Percentiles rank a stretch among this genome's conserved stretches.
Conservation (phyloP, 2,113 vertebrate species). For the Willisornis vidua region DNA sequence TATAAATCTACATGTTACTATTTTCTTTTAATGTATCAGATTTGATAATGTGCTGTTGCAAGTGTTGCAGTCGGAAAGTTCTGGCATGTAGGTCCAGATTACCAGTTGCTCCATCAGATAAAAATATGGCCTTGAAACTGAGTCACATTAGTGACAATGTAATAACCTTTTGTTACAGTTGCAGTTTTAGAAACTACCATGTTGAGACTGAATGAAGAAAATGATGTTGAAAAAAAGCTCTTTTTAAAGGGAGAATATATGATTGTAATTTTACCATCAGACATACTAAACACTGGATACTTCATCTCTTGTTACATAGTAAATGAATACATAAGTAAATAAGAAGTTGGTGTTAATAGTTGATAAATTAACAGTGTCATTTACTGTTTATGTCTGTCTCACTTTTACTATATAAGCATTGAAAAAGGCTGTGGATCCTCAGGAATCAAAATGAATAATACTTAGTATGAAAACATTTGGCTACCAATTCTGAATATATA, state of each 20-base stretch:
- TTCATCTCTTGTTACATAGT: not conserved
- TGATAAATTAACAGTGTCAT: not conserved
- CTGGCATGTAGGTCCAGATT: not conserved
- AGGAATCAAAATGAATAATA: not conserved
- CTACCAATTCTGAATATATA: not conserved
- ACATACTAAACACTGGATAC: not conserved
- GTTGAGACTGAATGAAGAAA: not conserved
- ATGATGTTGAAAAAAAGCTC: not conserved
- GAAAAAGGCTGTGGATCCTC: not conserved
- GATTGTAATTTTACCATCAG: not conserved
- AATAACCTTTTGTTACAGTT: not conserved
- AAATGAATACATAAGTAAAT: not conserved
- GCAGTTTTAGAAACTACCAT: not conserved
- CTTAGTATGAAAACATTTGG: not conserved
- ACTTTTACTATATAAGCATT: not conserved
- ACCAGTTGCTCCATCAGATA: not conserved
- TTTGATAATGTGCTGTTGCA: not conserved
- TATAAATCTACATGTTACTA: not conserved
- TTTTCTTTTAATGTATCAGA: not conserved
- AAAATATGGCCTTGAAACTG: not conserved
- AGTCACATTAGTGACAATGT: not conserved
- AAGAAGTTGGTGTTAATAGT: not conserved
- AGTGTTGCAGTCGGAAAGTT: not conserved
- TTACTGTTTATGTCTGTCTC: not conserved
- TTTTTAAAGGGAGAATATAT: not conserved